Evolutionary conservation across 2,888 invertebrate genomes (phyloP).

Genomic region (Eristalis pertinax): DNA sequence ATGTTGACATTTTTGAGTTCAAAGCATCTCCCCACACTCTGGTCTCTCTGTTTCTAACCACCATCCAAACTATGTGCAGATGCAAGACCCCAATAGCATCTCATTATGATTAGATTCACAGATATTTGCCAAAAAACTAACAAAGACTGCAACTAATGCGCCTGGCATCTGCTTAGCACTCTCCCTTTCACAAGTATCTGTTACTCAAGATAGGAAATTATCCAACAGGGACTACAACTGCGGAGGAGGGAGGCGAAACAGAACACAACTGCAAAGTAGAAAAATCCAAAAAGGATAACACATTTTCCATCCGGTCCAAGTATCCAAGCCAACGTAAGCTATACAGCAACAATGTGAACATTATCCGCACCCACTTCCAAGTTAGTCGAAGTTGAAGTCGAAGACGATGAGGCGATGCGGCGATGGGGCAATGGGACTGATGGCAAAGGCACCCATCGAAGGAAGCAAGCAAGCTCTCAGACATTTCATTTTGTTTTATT

Average conservation of each 20-base stretch:
- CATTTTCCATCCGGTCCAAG: constrained; percentile 22
- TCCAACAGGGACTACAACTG: constrained; percentile 7
- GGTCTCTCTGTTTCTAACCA: too few relatives aligned
- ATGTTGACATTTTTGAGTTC: too few relatives aligned
- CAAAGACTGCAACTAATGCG: constrained; percentile 23
- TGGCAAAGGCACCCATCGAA: neutral
- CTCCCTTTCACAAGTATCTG: constrained; percentile 1
- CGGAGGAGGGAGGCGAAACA: neutral
- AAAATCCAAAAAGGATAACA: constrained; percentile 17
- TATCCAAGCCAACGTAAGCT: neutral
- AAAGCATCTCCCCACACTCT: too few relatives aligned
- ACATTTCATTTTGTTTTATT: constrained; percentile 19
- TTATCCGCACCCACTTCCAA: neutral
- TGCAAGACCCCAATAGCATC: neutral
- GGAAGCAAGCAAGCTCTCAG: constrained; percentile 16
- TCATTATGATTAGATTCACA: neutral
- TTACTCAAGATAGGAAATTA: constrained; percentile 46
- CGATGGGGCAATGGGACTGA: neutral
- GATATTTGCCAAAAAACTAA: constrained; percentile 12
- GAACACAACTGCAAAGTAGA: neutral
- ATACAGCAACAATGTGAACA: neutral
- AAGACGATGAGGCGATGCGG: neutral
- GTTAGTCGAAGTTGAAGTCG: neutral
- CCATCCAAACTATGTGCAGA: too few relatives aligned
- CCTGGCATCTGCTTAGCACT: neutral